These are phyloP conservation scores for Tetropium fuscum DNA, from an alignment of 2,888 invertebrate species.

Conservation along the genomic window DNA sequence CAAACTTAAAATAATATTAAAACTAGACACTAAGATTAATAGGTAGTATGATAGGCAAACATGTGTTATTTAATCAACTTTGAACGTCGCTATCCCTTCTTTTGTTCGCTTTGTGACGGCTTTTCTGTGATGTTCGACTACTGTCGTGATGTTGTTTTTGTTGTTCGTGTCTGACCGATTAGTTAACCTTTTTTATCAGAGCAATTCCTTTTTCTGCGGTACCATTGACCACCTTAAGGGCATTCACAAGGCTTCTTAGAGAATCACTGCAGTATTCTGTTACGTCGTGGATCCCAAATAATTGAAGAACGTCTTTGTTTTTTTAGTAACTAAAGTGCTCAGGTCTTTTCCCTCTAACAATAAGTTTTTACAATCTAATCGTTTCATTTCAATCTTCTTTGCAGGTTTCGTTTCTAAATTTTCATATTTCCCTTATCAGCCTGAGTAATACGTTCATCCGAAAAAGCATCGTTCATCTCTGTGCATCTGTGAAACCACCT, in stretches of 20 bases:
- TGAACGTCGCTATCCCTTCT: too few relatives aligned
- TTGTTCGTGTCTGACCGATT: too few relatives aligned
- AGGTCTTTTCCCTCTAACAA: not conserved
- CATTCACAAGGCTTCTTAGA: not conserved
- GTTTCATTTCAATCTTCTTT: not conserved
- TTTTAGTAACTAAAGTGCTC: not conserved
- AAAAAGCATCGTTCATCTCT: constrained; percentile 3
- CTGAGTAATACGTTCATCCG: constrained; percentile 1
- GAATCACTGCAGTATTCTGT: not conserved
- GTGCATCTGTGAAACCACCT: constrained; percentile 1
- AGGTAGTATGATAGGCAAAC: too few relatives aligned
- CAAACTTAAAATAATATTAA: too few relatives aligned
- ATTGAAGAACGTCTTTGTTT: not conserved
- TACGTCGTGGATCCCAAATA: not conserved
- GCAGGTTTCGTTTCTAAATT: not conserved
- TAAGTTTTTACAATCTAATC: not conserved
- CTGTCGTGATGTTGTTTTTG: too few relatives aligned
- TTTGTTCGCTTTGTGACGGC: too few relatives aligned
- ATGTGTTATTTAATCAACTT: too few relatives aligned
- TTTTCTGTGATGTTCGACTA: too few relatives aligned
- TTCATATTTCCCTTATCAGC: not conserved
- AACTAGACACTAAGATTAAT: too few relatives aligned
- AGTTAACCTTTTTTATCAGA: not conserved
- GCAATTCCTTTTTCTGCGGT: not conserved
- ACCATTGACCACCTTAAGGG: not conserved